phyloP scores from a whole-genome alignment of 2,797 vertebrate genomes.

The Hapalemur alaotrensis region DNA sequence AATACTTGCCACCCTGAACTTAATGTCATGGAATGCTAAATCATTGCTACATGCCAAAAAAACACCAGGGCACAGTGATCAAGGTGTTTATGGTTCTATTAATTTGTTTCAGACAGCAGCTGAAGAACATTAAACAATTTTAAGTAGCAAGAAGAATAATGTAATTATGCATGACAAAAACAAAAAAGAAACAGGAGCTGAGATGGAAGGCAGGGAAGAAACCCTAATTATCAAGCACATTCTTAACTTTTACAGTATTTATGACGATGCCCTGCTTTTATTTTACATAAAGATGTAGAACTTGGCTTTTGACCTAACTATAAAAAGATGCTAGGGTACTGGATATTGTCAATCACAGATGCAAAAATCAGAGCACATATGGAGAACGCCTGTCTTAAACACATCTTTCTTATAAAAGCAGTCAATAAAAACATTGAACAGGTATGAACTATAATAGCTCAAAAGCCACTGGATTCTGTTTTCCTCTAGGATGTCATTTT shows the following conservation, averaged over 20 bases:
- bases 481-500: neutral
- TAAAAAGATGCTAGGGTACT: neutral
- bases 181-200: neutral
- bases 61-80: neutral
- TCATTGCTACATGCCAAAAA: neutral
- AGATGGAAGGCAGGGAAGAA: conserved; percentile 8
- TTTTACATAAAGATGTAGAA: neutral
- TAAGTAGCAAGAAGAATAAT: neutral
- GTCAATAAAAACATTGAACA: neutral
- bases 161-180: neutral
- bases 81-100: neutral
- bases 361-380: neutral
- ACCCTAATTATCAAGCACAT: neutral
- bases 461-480: neutral
- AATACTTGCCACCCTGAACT: neutral
- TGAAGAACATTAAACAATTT: neutral
- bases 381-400: neutral
- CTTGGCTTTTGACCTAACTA: neutral
- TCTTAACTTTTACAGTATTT: neutral
- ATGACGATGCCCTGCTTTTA: neutral
- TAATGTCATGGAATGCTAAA: neutral
- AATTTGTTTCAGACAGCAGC: neutral
- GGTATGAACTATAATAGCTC: neutral
- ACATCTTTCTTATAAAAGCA: neutral
- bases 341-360: neutral